Evolutionary conservation across 2,113 vertebrate species (phyloP), one percentile per base, ranked within the genome.

Genomic region (Gymnorhina tibicen): DNA sequence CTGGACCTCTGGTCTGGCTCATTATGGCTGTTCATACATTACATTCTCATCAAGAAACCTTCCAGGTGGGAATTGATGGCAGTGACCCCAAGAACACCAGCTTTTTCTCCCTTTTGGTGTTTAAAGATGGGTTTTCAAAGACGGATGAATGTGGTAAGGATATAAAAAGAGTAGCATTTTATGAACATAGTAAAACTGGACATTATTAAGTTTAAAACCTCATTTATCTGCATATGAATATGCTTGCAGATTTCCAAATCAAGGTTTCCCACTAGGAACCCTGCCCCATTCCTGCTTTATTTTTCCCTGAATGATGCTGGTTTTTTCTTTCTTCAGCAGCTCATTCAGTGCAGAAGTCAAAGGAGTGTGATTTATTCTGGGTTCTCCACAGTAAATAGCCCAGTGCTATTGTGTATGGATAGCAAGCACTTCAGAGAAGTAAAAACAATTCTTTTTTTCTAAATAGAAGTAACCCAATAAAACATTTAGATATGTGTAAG

Each of bases 81-180:
- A 50, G 37, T 9, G 7, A 89, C 17, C 44, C 47, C 55, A 49
- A 41, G 42, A 50, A 39, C 20, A 70, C 15, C 46, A 73, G 11
- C 33, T 68, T 92, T 85, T 64, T 37, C 35, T 86, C 37, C 32
- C 27, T 93, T 55, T 42, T 47, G n/a, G 27, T 60, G 50, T 39
- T 95, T 89, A 83, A 62, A 63, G 35, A 62, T 53, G 26, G 49
- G 11, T 86, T 95, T 90, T 96, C 83, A 66, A 91, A 94, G 84
- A 73, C 58, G 33, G 24, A 44, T 39, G 56, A 79, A 33, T 63
- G 35, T 81, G 19, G 35, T 42, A 73, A 83, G 74, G 49, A 66
- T 76, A 63, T 11, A 64, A 90, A 26, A 69, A 20, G 8, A 52
- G 42, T 18, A 68, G 16, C 59, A 81, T 73, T 86, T 88, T 77